A percentile compares a stretch with the other conserved stretches of the same genome.
These are phyloP conservation scores for Drosophila borealis DNA, from an alignment of 2,888 invertebrate species.

Conservation along the genomic window DNA sequence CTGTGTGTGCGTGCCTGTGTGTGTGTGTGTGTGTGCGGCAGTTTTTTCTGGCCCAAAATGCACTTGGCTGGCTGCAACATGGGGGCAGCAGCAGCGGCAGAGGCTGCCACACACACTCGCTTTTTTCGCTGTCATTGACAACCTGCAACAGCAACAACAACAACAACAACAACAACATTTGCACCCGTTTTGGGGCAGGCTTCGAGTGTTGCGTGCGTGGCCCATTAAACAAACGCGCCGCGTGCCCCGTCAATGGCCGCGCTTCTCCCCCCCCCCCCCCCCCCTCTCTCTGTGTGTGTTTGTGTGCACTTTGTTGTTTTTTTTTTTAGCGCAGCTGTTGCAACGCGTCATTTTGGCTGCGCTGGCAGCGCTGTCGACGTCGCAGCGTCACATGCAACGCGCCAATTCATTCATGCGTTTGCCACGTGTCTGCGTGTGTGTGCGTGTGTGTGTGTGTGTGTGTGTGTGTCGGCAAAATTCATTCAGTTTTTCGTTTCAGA, in stretches of 20 bases:
- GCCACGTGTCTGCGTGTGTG: conserved; percentile 8
- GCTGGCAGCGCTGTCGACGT: conserved; percentile 39
- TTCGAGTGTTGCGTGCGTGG: conserved; percentile 69
- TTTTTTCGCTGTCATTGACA: conserved; percentile 69
- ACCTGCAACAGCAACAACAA: conserved; percentile 39
- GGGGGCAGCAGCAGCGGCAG: conserved; percentile 1
- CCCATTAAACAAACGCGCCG: conserved; percentile 73
- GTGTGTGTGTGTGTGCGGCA: conserved; percentile 14
- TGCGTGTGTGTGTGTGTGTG: conserved; percentile 40
- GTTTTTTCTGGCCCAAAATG: conserved; percentile 32
- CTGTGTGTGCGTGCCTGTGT: conserved; percentile 23
- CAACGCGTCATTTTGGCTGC: conserved; percentile 54
- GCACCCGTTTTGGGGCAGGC: conserved; percentile 22
- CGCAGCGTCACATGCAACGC: conserved; percentile 63
- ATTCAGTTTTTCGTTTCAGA: conserved; percentile 63
- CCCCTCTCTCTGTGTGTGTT: conserved; percentile 4
- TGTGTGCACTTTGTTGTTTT: conserved; percentile 23
- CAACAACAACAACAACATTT: conserved; percentile 10
- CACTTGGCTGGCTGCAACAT: conserved; percentile 58
- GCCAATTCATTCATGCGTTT: conserved; percentile 76
- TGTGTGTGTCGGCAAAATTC: conserved; percentile 55
- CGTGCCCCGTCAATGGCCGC: conserved; percentile 56
- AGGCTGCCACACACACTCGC: conserved; percentile 34
- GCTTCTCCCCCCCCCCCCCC: not conserved
- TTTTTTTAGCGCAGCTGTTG: conserved; percentile 49